A percentile compares a stretch with the other conserved stretches of the same genome.
These are phyloP conservation scores for Agrochola litura DNA, from an alignment of 2,888 invertebrate genomes.

Conservation along the genomic window DNA sequence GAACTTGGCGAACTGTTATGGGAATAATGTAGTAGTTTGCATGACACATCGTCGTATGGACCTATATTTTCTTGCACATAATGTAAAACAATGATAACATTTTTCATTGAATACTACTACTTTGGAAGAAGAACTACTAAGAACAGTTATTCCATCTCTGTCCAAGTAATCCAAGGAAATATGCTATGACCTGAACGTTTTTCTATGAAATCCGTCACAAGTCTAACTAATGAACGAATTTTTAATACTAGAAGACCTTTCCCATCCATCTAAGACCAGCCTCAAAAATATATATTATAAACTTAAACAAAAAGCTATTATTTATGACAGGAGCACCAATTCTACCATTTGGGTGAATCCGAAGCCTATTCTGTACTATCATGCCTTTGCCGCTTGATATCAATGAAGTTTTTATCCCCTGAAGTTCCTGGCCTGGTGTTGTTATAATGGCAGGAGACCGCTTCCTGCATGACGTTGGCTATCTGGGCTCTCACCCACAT, in stretches of 20 bases:
- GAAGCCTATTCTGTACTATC: slow-evolving; percentile 72
- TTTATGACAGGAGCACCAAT: slow-evolving; percentile 45
- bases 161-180: not conserved
- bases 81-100: not conserved
- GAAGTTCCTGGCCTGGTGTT: slow-evolving; percentile 73
- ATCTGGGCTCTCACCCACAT: slow-evolving; percentile 88
- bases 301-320: slow-evolving; percentile 39
- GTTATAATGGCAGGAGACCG: slow-evolving; percentile 80
- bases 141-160: not conserved
- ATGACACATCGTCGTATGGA: slow-evolving; percentile 25
- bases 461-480: slow-evolving; percentile 87
- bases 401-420: slow-evolving; percentile 61
- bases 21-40: slow-evolving; percentile 27
- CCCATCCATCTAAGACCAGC: not conserved
- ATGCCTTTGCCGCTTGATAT: slow-evolving; percentile 72
- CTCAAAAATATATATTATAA: slow-evolving; percentile 39
- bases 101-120: not conserved
- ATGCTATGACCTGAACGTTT: not conserved
- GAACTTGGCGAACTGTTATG: slow-evolving; percentile 31
- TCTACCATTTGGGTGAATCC: slow-evolving; percentile 11
- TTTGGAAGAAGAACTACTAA: not conserved
- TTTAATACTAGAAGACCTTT: not conserved
- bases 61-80: slow-evolving; percentile 6
- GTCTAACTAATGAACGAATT: not conserved
- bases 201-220: slow-evolving; percentile 1